Evolutionary conservation across 92 coral and sea anemone genomes (phyloP).

Genomic region (Plumapathes pennacea): DNA sequence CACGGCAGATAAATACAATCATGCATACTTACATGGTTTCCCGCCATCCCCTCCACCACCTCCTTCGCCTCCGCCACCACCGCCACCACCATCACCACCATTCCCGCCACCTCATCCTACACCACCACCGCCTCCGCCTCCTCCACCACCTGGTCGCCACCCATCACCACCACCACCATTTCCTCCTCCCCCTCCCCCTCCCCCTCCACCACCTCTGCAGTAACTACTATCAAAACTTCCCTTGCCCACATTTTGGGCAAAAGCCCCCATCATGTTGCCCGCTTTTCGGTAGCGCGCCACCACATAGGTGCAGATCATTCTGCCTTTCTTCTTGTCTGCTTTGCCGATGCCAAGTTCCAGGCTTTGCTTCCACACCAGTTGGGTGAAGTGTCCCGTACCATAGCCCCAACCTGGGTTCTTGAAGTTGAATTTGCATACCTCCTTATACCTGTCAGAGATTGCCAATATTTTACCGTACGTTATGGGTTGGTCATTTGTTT

Average conservation of each 20-base stretch:
- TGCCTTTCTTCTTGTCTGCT: slow-evolving; percentile 38
- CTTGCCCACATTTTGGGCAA: slow-evolving; percentile 20
- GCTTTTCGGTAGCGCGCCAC: slow-evolving; percentile 74
- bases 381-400: slow-evolving; percentile 76
- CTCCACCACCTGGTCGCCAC: background rate
- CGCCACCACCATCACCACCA: slow-evolving; percentile 3
- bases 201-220: slow-evolving; percentile 7
- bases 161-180: background rate
- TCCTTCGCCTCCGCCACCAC: background rate
- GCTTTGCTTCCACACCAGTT: slow-evolving; percentile 77
- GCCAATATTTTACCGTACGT: no score
- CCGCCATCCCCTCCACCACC: background rate
- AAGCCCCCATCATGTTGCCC: slow-evolving; percentile 61
- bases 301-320: slow-evolving; percentile 61
- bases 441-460: slow-evolving; percentile 27
- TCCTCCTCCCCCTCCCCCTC: background rate
- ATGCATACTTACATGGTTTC: no score
- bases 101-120: background rate
- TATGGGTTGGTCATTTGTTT: no score
- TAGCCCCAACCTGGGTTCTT: slow-evolving; percentile 29
- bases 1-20: background rate
- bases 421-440: slow-evolving; percentile 34
- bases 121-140: background rate
- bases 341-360: slow-evolving; percentile 65
- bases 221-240: slow-evolving; percentile 48